Evolutionary conservation across 2,888 invertebrate genomes (phyloP).

Genomic region (Napeogenes inachia): DNA sequence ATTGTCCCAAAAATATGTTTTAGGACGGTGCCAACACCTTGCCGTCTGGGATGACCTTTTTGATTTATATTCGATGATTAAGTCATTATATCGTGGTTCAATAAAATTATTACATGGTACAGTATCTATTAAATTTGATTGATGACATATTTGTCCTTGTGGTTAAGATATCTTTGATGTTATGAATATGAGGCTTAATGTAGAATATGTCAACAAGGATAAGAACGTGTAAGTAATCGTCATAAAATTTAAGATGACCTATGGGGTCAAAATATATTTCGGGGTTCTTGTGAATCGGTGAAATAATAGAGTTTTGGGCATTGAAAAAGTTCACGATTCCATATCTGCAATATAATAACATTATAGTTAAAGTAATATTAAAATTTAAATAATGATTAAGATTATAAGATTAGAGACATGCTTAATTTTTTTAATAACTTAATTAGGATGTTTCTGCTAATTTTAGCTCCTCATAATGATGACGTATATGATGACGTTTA

Average conservation of each 20-base stretch:
- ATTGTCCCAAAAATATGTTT: constrained; percentile 3
- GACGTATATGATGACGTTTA: too few relatives aligned
- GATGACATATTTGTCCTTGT: not conserved
- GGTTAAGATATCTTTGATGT: constrained; percentile 4
- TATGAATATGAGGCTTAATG: constrained; percentile 28
- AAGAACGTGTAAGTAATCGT: constrained; percentile 19
- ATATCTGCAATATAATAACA: not conserved
- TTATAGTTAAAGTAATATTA: not conserved
- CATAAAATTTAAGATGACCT: constrained; percentile 26
- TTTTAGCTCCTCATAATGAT: too few relatives aligned
- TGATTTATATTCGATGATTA: too few relatives aligned
- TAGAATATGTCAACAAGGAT: constrained; percentile 29
- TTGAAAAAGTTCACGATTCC: not conserved
- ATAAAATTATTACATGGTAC: constrained; percentile 3
- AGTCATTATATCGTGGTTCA: too few relatives aligned
- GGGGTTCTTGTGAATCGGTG: constrained; percentile 20
- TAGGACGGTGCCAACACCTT: constrained; percentile 2
- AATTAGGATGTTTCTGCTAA: not conserved
- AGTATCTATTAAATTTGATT: not conserved
- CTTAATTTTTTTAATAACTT: not conserved
- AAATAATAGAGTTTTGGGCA: constrained; percentile 19
- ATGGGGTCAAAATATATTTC: constrained; percentile 33
- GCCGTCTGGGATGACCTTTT: constrained; percentile 9
- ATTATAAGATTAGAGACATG: too few relatives aligned
- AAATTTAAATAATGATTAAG: not conserved